A percentile compares a stretch with the other conserved stretches of the same genome.
phyloP scores from a whole-genome alignment of 2,888 invertebrate species.

The Chaitophorus viminalis region DNA sequence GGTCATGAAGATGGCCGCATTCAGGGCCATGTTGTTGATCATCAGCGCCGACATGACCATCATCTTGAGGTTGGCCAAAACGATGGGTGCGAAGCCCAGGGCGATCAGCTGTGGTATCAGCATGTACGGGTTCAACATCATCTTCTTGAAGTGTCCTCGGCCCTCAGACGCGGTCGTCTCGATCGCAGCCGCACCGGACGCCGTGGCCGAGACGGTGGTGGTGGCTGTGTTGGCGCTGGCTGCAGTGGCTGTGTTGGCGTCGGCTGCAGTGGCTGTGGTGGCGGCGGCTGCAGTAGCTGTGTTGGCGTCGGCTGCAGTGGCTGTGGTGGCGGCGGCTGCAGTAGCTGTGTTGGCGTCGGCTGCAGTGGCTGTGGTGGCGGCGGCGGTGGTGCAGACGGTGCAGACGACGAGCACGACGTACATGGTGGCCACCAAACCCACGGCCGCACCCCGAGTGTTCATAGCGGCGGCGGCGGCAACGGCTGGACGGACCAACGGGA shows the following conservation, averaged over 20 bases:
- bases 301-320: neutral
- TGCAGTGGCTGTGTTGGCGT: neutral
- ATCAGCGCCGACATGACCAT: constrained; percentile 66
- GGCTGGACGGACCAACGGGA: neutral
- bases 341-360: too few species aligned
- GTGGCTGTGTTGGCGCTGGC: neutral
- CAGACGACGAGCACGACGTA: neutral
- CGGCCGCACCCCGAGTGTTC: neutral
- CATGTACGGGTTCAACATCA: constrained; percentile 64
- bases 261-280: too few species aligned
- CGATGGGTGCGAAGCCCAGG: constrained; percentile 64
- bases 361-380: too few species aligned
- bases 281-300: too few species aligned
- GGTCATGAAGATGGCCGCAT: constrained; percentile 65
- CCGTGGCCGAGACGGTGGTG: neutral
- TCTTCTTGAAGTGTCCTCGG: constrained; percentile 55
- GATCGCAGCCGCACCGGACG: neutral
- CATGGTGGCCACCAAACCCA: neutral
- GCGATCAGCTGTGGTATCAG: constrained; percentile 64
- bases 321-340: neutral
- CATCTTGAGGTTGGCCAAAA: constrained; percentile 65
- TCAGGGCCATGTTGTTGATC: constrained; percentile 66
- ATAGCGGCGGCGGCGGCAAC: neutral
- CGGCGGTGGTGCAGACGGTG: too few species aligned
- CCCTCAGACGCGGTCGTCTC: neutral